Evolutionary conservation across 2,113 vertebrate genomes (phyloP), one percentile per base, ranked within the genome.

Genomic region (Polyodon spathula): DNA sequence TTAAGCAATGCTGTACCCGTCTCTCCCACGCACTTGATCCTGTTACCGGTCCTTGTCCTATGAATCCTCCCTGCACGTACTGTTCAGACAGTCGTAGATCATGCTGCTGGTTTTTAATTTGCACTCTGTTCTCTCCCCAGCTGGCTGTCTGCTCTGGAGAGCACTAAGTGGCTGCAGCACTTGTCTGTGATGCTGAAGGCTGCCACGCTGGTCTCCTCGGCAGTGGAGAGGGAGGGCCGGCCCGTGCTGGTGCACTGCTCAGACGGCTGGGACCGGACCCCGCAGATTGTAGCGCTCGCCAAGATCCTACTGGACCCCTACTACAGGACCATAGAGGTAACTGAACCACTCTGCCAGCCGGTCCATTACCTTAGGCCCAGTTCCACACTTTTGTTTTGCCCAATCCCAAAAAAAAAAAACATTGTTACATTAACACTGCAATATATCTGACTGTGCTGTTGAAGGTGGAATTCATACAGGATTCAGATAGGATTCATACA

Each of bases 91-190:
- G 40, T 0, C 0, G 7, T 40, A 14, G 40, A n/a, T 62, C 16
- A 54, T 8, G 27, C 44, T 67, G 44, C 14, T 11, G 40, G 5
- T 8, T 4, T 56, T 10, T 46, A 9, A 14, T 38, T n/a, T 56
- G 40, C 46, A 6, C 52, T 55, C 12, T 15, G 4, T 39, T 60
- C 60, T 15, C 15, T 2, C 51, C 68, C 6, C 78, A 99, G 95
- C 82, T 98, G 95, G 96, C 89, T 99, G 50, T 99, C 95, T 0
- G 91, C 94, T 1, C 81, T 98, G 54, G 96, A 98, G 80, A 98
- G 89, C 72, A 99, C 96, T 62, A 95, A 94, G 62, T 97, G 96
- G 95, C 84, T 99, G 71, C 96, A 99, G 81, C 95, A 99, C 71
- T 84, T 99, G 58, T 99, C 95, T 0, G 84, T 95, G 76, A 97